Conservation (phyloP, 2,888 invertebrate species). For the Cantharis lateralis region DNA sequence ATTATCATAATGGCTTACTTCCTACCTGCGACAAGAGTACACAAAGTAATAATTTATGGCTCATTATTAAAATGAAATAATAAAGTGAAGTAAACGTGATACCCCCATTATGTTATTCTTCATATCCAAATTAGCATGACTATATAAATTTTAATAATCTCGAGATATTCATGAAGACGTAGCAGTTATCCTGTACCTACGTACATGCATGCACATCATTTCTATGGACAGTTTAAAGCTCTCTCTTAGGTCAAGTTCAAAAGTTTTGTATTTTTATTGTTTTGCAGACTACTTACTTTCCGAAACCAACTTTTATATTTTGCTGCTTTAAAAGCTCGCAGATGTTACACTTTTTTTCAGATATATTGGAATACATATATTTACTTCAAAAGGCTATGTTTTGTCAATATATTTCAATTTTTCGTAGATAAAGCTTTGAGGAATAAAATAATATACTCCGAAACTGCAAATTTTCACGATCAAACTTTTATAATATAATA, state of each 20-base stretch:
- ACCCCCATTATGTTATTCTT: not conserved
- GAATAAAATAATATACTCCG: not conserved
- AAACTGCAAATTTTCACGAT: not conserved
- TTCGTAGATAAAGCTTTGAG: not conserved
- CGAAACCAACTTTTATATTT: not conserved
- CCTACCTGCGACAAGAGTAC: not conserved
- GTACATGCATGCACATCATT: not conserved
- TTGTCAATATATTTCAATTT: not conserved
- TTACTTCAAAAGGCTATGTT: not conserved
- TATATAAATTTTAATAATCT: conserved; percentile 3
- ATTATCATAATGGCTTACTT: not conserved
- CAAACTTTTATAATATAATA: not conserved
- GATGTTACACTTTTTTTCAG: not conserved
- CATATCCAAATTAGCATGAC: conserved; percentile 3
- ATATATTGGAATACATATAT: not conserved
- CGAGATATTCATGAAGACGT: not conserved
- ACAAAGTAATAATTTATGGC: not conserved
- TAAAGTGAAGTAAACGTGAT: not conserved
- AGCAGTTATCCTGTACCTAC: not conserved
- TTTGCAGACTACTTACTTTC: not conserved
- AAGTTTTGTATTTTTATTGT: not conserved
- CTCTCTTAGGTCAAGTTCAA: not conserved
- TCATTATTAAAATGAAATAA: not conserved
- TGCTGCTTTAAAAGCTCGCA: not conserved
- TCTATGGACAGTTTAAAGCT: not conserved